Conservation (phyloP, 2,113 vertebrate species). For the Charina bottae region DNA sequence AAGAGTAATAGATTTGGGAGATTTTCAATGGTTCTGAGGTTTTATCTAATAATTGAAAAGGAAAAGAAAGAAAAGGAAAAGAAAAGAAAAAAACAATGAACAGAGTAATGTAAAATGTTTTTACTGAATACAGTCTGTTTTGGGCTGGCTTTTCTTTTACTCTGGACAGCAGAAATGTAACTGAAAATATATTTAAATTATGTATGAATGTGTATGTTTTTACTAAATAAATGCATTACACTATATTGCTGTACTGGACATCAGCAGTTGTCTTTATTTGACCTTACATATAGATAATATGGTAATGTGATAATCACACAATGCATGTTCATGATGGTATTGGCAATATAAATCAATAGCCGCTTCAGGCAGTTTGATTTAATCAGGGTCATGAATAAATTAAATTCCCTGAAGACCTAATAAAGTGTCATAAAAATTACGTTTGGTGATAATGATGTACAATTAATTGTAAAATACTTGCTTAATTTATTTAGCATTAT, state of each 20-base stretch:
- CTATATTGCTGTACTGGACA: constrained; percentile 13
- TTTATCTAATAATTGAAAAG: constrained; percentile 12
- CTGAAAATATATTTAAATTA: constrained; percentile 10
- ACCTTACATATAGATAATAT: constrained; percentile 55
- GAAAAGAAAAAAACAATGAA: constrained; percentile 6
- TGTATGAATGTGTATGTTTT: neutral
- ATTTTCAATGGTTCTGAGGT: neutral
- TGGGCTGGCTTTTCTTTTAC: constrained; percentile 16
- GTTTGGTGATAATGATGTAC: constrained; percentile 85
- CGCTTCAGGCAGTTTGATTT: constrained; percentile 84
- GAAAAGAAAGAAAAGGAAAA: neutral
- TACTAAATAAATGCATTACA: constrained; percentile 24
- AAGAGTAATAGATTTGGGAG: neutral
- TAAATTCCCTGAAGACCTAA: constrained; percentile 82
- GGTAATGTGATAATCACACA: constrained; percentile 70
- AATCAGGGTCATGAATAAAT: constrained; percentile 86
- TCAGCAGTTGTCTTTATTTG: constrained; percentile 55
- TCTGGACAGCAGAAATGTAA: neutral
- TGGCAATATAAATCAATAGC: constrained; percentile 87
- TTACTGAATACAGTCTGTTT: neutral
- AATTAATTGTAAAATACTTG: constrained; percentile 86
- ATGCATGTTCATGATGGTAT: constrained; percentile 80
- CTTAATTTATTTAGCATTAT: constrained; percentile 80
- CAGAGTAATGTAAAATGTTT: neutral
- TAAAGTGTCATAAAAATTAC: constrained; percentile 92